These are phyloP conservation scores for Penaeus indicus DNA, from an alignment of 1,140 invertebrate species.

Conservation along the genomic window DNA sequence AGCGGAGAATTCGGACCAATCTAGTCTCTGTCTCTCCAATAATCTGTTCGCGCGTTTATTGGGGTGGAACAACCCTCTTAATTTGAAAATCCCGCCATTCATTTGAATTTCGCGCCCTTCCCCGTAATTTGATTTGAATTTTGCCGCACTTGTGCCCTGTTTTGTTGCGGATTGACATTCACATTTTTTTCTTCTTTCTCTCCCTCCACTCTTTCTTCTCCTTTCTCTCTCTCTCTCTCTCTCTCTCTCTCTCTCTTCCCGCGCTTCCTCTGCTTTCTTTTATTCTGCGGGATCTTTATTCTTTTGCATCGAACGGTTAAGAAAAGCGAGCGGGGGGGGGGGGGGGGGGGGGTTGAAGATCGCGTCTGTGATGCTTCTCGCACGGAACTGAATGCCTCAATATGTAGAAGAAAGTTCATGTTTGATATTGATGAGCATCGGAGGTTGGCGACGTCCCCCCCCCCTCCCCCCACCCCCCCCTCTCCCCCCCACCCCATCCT, in stretches of 20 bases:
- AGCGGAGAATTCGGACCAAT: too few species aligned
- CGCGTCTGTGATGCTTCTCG: neutral
- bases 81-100: slow-evolving; percentile 64
- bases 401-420: neutral
- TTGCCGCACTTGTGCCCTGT: slow-evolving; percentile 48
- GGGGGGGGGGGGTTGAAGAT: neutral
- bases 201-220: slow-evolving; percentile 4
- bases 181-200: neutral
- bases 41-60: slow-evolving; percentile 61
- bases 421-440: neutral
- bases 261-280: slow-evolving; percentile 6
- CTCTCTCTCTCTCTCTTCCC: slow-evolving; percentile 18
- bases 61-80: slow-evolving; percentile 63
- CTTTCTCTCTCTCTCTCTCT: neutral
- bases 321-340: neutral
- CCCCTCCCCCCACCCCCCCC: too few species aligned
- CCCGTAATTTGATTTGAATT: slow-evolving; percentile 63
- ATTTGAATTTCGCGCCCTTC: slow-evolving; percentile 64
- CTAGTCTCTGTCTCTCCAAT: slow-evolving; percentile 39
- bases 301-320: slow-evolving; percentile 15
- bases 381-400: neutral
- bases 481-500: too few species aligned
- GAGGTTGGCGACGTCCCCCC: neutral
- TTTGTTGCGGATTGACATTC: slow-evolving; percentile 4
- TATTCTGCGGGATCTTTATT: neutral